These are phyloP conservation scores for Pseudobourletiella spinata DNA, from an alignment of 1,140 invertebrate genomes.

Conservation along the genomic window DNA sequence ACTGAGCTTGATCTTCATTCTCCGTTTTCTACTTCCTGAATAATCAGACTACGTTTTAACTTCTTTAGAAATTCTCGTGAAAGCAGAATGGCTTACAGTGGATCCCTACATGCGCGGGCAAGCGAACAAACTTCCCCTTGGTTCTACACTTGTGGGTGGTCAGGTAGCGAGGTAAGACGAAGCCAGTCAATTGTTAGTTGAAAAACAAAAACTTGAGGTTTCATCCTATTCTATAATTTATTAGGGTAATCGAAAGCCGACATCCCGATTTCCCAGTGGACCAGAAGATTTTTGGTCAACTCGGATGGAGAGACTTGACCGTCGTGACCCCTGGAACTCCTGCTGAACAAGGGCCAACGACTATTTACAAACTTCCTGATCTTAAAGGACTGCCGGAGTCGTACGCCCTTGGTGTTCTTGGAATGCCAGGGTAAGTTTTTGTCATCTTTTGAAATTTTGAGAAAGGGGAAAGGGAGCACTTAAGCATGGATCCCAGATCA, in stretches of 20 bases:
- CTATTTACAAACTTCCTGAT: slow-evolving; percentile 18
- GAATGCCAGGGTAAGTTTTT: slow-evolving; percentile 20
- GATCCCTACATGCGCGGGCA: slow-evolving; percentile 46
- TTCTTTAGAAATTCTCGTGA: slow-evolving; percentile 50
- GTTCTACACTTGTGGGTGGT: slow-evolving; percentile 5
- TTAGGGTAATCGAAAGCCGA: slow-evolving; percentile 48
- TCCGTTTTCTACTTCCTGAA: not conserved
- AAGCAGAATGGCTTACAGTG: slow-evolving; percentile 59
- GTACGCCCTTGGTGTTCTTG: slow-evolving; percentile 13
- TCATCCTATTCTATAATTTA: not conserved
- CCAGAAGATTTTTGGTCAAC: slow-evolving; percentile 47
- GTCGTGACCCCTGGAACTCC: slow-evolving; percentile 34
- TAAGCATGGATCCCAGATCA: too few species aligned
- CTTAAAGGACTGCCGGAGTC: slow-evolving; percentile 22
- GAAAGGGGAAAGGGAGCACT: not conserved
- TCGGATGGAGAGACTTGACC: slow-evolving; percentile 55
- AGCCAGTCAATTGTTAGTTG: too few species aligned
- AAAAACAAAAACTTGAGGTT: too few species aligned
- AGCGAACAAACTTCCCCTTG: not conserved
- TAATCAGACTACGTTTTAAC: not conserved
- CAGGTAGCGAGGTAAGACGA: slow-evolving; percentile 16
- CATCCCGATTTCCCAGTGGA: slow-evolving; percentile 52
- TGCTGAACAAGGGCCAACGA: slow-evolving; percentile 22
- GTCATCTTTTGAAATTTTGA: not conserved
- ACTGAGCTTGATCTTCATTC: not conserved